Conservation (phyloP, 2,888 invertebrate genomes). For the Nebria brevicollis region DNA sequence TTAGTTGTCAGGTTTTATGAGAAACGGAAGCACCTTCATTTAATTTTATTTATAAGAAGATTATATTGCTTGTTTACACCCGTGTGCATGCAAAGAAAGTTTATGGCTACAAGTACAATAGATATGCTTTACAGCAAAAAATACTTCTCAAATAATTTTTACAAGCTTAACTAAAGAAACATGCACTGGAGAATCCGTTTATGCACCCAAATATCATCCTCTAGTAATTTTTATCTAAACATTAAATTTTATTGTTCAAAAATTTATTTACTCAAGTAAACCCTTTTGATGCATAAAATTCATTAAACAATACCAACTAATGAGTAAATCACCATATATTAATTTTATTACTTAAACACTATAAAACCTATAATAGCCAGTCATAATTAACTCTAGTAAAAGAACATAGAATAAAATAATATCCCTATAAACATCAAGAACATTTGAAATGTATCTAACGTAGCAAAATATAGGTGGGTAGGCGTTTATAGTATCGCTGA, state of each 20-base stretch:
- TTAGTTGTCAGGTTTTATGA: not conserved
- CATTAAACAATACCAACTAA: slow-evolving; percentile 13
- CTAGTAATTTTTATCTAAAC: too few species aligned
- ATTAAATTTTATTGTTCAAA: too few species aligned
- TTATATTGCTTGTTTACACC: not conserved
- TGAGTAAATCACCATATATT: slow-evolving; percentile 31
- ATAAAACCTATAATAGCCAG: slow-evolving; percentile 39
- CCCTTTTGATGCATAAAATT: not conserved
- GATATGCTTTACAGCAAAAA: too few species aligned
- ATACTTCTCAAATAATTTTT: too few species aligned
- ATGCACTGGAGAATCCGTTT: too few species aligned
- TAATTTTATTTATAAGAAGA: not conserved
- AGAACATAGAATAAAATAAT: slow-evolving; percentile 41
- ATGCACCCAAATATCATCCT: too few species aligned
- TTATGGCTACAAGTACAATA: too few species aligned
- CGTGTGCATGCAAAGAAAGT: not conserved
- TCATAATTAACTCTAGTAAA: slow-evolving; percentile 39
- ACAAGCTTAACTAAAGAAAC: too few species aligned
- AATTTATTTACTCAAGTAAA: not conserved
- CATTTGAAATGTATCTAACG: slow-evolving; percentile 20
- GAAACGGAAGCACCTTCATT: not conserved
- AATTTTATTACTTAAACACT: slow-evolving; percentile 33
- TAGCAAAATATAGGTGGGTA: not conserved
- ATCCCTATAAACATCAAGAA: slow-evolving; percentile 37
- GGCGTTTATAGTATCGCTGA: not conserved